Conservation (phyloP, 2,797 vertebrate species). For the Schizopygopsis malacanthus region DNA sequence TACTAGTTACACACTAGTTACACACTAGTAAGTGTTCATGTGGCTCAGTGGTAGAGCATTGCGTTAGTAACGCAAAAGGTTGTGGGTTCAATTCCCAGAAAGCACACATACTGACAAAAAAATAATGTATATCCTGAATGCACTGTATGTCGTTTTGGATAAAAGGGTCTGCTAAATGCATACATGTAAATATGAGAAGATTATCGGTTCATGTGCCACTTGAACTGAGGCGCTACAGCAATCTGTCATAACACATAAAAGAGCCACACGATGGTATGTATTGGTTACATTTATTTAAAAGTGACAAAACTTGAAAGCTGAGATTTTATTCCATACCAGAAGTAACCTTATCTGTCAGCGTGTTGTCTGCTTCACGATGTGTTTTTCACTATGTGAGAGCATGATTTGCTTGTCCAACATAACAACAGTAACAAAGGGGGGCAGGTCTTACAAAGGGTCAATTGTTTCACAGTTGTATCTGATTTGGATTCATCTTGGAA, state of each 20-base stretch:
- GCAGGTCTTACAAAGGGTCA: neutral
- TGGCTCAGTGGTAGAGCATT: too few species aligned
- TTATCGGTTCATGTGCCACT: neutral
- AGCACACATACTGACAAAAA: too few species aligned
- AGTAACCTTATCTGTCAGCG: neutral
- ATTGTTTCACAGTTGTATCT: neutral
- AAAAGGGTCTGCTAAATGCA: too few species aligned
- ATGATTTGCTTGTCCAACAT: neutral
- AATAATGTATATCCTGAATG: too few species aligned
- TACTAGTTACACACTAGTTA: too few species aligned
- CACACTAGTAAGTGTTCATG: too few species aligned
- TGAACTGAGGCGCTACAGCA: neutral
- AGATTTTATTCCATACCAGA: neutral
- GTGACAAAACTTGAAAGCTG: neutral
- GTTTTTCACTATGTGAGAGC: neutral
- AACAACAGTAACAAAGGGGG: neutral
- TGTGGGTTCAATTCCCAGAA: too few species aligned
- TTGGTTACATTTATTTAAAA: neutral
- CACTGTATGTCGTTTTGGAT: too few species aligned
- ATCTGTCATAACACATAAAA: neutral
- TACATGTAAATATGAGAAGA: neutral
- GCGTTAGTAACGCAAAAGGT: too few species aligned
- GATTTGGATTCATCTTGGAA: conserved; percentile 26
- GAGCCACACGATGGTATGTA: neutral
- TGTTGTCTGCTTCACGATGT: neutral